These are phyloP conservation scores for Eurystomus glaucurus DNA, from an alignment of 2,797 vertebrate species.

Conservation along the genomic window DNA sequence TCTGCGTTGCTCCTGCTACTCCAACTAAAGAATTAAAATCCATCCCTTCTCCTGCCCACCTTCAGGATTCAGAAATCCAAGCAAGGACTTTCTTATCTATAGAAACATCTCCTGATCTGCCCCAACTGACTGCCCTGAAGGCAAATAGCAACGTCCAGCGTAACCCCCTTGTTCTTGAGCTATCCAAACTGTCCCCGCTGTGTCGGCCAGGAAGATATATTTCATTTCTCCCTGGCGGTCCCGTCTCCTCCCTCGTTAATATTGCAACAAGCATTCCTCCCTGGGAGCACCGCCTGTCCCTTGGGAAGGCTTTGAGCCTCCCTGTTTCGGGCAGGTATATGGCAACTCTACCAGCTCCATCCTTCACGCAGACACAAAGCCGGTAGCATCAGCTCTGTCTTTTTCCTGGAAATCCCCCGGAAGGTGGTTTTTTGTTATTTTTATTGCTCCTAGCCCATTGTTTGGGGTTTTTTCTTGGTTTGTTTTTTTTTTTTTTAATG, in stretches of 20 bases:
- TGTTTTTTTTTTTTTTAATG: neutral
- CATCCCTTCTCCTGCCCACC: neutral
- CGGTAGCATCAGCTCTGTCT: neutral
- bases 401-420: neutral
- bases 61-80: neutral
- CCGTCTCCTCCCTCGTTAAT: neutral
- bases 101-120: neutral
- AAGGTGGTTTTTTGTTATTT: neutral
- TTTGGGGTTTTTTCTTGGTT: neutral
- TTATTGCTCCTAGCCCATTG: neutral
- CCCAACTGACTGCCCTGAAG: neutral
- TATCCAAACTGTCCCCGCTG: neutral
- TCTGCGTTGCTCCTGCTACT: neutral
- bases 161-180: neutral
- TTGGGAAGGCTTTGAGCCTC: constrained; percentile 41
- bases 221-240: neutral
- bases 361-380: neutral
- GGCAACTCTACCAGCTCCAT: neutral
- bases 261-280: neutral
- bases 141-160: neutral
- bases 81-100: neutral
- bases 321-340: neutral
- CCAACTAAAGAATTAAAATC: neutral
- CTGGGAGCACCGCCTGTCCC: neutral
- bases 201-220: neutral